Conservation (phyloP, 2,888 invertebrate genomes). For the Drosophila parthenogenetica region DNA sequence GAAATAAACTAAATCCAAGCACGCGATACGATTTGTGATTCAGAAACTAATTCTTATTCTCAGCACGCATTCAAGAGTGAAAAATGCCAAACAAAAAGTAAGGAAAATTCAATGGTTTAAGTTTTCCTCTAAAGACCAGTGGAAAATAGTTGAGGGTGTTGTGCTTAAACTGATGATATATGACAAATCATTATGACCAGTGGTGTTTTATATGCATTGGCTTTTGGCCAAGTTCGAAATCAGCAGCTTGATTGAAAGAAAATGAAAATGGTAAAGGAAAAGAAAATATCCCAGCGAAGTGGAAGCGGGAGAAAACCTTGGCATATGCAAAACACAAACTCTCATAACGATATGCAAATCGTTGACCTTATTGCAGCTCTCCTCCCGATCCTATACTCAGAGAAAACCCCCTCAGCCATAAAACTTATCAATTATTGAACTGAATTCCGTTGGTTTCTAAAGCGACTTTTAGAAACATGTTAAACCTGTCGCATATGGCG, state of each 20-base stretch:
- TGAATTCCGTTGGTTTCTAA: conserved; percentile 21
- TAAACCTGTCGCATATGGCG: conserved; percentile 45
- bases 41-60: conserved; percentile 3
- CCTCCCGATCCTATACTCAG: neutral
- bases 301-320: conserved; percentile 21
- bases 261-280: neutral
- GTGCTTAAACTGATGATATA: conserved; percentile 21
- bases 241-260: conserved; percentile 23
- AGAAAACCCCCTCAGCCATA: conserved; percentile 21
- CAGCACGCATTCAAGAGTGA: conserved; percentile 19
- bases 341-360: conserved; percentile 30
- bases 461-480: conserved; percentile 16
- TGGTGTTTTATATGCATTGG: conserved; percentile 33
- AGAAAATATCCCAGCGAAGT: neutral
- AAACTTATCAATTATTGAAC: conserved; percentile 62
- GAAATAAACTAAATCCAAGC: conserved; percentile 43
- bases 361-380: conserved; percentile 7
- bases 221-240: conserved; percentile 43
- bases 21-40: conserved; percentile 46
- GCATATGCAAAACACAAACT: conserved; percentile 12
- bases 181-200: conserved; percentile 35
- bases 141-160: neutral
- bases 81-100: conserved; percentile 20
- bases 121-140: neutral
- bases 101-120: conserved; percentile 7